Conservation (phyloP, 1,140 invertebrate genomes). For the Aphidius ervi region DNA sequence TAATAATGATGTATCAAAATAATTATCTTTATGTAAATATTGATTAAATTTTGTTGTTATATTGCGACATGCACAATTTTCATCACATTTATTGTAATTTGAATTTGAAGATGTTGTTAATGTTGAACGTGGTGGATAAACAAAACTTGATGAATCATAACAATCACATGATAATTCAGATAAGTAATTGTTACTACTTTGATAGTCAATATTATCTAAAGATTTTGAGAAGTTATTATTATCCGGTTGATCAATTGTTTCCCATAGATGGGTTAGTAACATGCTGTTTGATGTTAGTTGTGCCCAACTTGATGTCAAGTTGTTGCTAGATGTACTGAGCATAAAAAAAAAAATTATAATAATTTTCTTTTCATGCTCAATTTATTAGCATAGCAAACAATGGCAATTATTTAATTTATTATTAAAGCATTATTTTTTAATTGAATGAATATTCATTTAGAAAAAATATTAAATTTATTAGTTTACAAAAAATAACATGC, state of each 20-base stretch:
- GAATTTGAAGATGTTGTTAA: slow-evolving; percentile 7
- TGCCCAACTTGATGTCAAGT: slow-evolving; percentile 40
- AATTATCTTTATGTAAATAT: slow-evolving; percentile 6
- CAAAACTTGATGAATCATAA: slow-evolving; percentile 12
- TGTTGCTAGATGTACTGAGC: slow-evolving; percentile 35
- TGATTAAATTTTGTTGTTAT: neutral
- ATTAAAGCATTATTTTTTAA: too few species aligned
- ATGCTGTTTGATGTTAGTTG: slow-evolving; percentile 45
- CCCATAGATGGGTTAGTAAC: slow-evolving; percentile 36
- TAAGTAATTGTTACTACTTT: slow-evolving; percentile 32
- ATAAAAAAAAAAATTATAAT: slow-evolving; percentile 32
- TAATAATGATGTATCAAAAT: slow-evolving; percentile 16
- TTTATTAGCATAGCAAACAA: too few species aligned
- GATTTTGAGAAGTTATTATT: slow-evolving; percentile 17
- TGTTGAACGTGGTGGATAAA: slow-evolving; percentile 11
- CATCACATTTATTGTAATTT: neutral
- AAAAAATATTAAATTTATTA: too few species aligned
- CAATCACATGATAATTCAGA: slow-evolving; percentile 30
- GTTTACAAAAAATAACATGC: too few species aligned
- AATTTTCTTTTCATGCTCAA: neutral
- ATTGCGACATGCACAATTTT: slow-evolving; percentile 5
- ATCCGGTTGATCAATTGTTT: slow-evolving; percentile 23
- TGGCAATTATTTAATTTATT: too few species aligned
- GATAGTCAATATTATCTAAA: slow-evolving; percentile 9
- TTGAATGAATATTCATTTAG: too few species aligned